Percentiles rank a stretch among this genome's conserved stretches.
These are phyloP conservation scores for Daboia siamensis DNA, from an alignment of 2,113 vertebrate genomes.

Conservation along the genomic window DNA sequence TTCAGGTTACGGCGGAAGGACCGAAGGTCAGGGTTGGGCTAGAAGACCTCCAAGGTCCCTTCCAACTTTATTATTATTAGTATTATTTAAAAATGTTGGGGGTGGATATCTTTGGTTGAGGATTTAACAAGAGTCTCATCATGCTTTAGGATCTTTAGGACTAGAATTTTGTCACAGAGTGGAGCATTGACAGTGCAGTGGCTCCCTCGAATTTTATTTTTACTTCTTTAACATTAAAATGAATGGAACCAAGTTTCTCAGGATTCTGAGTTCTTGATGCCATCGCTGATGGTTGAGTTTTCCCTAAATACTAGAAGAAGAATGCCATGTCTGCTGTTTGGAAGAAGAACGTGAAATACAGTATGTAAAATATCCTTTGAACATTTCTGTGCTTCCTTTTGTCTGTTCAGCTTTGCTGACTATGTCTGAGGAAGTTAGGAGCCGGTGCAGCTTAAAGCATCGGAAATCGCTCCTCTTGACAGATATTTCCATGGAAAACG, in stretches of 20 bases:
- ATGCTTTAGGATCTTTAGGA: background rate
- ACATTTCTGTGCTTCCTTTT: slow-evolving; percentile 18
- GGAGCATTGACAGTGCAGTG: too few species aligned
- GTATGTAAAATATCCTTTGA: background rate
- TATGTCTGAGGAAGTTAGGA: slow-evolving; percentile 95
- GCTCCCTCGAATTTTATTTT: background rate
- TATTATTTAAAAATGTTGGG: background rate
- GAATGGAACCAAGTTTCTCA: background rate
- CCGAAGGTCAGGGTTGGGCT: too few species aligned
- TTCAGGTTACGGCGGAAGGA: too few species aligned
- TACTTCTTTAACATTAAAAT: background rate
- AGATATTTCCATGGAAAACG: slow-evolving; percentile 91
- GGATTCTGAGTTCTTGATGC: background rate
- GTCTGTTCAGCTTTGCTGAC: slow-evolving; percentile 87
- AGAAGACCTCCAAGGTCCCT: too few species aligned
- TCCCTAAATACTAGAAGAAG: background rate
- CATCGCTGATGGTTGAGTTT: background rate
- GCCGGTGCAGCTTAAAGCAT: slow-evolving; percentile 97
- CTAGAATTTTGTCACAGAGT: background rate
- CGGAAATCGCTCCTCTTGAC: slow-evolving; percentile 93
- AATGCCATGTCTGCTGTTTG: background rate
- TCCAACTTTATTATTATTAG: too few species aligned
- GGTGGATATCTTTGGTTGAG: background rate
- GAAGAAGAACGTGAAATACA: background rate
- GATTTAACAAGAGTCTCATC: background rate